phyloP scores from a whole-genome alignment of 2,113 vertebrate species.

The Neomonachus schauinslandi region DNA sequence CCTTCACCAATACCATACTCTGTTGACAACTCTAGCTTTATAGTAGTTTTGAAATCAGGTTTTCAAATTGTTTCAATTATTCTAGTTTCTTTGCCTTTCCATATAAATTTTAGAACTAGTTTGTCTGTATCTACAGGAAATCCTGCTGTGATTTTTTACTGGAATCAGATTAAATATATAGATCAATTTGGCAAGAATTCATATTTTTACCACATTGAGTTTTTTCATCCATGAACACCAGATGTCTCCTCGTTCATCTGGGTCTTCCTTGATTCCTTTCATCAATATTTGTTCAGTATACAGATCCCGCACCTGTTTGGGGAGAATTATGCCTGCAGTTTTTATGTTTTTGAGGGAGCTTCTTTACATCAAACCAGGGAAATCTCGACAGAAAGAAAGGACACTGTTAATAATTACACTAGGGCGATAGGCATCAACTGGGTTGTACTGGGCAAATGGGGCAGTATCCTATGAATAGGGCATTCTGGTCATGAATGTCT shows the following conservation, averaged over 20 bases:
- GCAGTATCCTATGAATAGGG: fast-evolving
- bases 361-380: not conserved
- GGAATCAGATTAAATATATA: not conserved
- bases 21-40: not conserved
- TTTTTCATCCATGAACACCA: not conserved
- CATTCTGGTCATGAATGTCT: no score
- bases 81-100: not conserved
- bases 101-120: not conserved
- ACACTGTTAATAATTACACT: not conserved
- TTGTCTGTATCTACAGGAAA: not conserved
- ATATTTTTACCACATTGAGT: not conserved
- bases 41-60: not conserved
- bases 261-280: not conserved
- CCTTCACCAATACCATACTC: not conserved
- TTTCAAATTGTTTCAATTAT: not conserved
- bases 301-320: not conserved
- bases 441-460: not conserved
- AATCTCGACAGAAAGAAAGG: not conserved
- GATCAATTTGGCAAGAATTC: not conserved
- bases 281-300: not conserved
- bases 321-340: not conserved
- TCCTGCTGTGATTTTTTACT: not conserved
- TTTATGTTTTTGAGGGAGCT: not conserved
- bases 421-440: not conserved
- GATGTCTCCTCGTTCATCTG: not conserved